Percentiles rank a stretch among this genome's conserved stretches.
These are phyloP conservation scores for Meandrusa payeni DNA, from an alignment of 2,888 invertebrate genomes.

Conservation along the genomic window DNA sequence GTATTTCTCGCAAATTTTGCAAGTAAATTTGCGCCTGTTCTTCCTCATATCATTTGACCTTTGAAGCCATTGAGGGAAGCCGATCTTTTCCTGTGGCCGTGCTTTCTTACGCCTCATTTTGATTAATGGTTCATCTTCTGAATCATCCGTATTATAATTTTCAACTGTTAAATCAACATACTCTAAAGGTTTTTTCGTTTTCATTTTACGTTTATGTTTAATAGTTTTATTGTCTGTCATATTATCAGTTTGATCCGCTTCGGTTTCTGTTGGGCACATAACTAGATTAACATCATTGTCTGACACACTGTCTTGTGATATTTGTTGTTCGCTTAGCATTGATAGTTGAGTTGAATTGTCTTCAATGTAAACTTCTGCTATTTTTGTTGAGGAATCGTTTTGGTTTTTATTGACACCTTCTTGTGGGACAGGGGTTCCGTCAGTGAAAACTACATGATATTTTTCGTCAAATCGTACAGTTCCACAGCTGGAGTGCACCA, in stretches of 20 bases:
- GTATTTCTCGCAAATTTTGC: constrained; percentile 54
- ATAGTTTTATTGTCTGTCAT: constrained; percentile 18
- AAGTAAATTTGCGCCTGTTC: constrained; percentile 43
- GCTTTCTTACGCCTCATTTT: constrained; percentile 31
- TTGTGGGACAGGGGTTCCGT: constrained; percentile 39
- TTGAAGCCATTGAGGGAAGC: constrained; percentile 9
- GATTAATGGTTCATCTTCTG: constrained; percentile 50
- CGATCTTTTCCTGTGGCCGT: background rate
- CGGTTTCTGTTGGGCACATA: constrained; percentile 30
- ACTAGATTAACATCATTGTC: constrained; percentile 17
- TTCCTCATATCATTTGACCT: constrained; percentile 18
- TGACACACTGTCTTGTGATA: too few species aligned
- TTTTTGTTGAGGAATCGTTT: background rate
- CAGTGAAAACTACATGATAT: constrained; percentile 59
- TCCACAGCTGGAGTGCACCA: constrained; percentile 54
- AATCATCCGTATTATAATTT: constrained; percentile 31
- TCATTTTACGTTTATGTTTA: constrained; percentile 31
- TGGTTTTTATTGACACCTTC: constrained; percentile 6
- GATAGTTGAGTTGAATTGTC: background rate
- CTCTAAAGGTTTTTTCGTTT: constrained; percentile 6
- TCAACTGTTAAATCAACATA: background rate
- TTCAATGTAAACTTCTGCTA: background rate
- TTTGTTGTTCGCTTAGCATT: too few species aligned
- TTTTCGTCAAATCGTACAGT: constrained; percentile 63
- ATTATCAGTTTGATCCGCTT: constrained; percentile 17